Evolutionary conservation across 1,140 invertebrate genomes (phyloP).

Genomic region (Prorops nasuta): DNA sequence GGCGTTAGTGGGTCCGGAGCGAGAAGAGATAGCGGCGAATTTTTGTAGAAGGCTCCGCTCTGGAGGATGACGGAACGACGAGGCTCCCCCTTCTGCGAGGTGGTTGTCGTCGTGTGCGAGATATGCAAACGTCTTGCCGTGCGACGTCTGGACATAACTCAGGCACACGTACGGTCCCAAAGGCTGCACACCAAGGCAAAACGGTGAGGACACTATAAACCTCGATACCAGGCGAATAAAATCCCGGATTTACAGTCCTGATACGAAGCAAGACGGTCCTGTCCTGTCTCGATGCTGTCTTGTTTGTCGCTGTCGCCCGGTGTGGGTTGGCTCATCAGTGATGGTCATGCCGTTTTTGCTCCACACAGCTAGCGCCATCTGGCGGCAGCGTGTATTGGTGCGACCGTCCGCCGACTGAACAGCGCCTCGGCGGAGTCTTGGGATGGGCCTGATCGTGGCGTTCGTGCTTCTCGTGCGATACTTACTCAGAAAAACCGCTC

Average conservation of each 20-base stretch:
- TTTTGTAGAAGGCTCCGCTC: too few species aligned
- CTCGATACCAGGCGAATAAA: slow-evolving; percentile 55
- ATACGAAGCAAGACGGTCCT: slow-evolving; percentile 42
- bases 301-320: slow-evolving; percentile 43
- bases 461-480: not conserved
- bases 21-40: too few species aligned
- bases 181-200: slow-evolving; percentile 22
- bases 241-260: slow-evolving; percentile 55
- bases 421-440: not conserved
- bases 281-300: slow-evolving; percentile 34
- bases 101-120: slow-evolving; percentile 19
- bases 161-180: slow-evolving; percentile 39
- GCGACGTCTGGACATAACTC: slow-evolving; percentile 50
- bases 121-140: slow-evolving; percentile 50
- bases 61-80: slow-evolving; percentile 32
- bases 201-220: slow-evolving; percentile 54
- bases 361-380: too few species aligned
- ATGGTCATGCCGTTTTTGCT: slow-evolving; percentile 32
- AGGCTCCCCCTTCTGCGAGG: not conserved
- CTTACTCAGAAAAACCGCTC: slow-evolving; percentile 6
- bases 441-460: too few species aligned
- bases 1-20: too few species aligned
- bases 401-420: too few species aligned
- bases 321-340: slow-evolving; percentile 50
- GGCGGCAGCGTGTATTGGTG: too few species aligned